Conservation (phyloP, 1,140 invertebrate genomes). For the Procambarus virginalis region DNA sequence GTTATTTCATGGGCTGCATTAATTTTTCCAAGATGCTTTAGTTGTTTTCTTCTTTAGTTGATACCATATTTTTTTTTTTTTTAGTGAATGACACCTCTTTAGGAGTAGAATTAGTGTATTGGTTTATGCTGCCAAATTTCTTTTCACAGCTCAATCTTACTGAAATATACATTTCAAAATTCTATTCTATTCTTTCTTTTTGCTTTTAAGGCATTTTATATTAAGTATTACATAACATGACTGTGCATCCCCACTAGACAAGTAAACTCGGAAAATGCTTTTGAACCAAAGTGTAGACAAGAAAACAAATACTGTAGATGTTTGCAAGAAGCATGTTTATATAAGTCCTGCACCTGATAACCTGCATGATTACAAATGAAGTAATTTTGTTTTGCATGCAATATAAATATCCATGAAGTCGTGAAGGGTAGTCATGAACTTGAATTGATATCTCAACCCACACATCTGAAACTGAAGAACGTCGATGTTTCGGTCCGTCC, state of each 20-base stretch:
- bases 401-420: slow-evolving; percentile 14
- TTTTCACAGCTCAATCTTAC: too few relatives aligned
- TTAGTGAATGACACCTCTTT: not conserved
- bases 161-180: too few relatives aligned
- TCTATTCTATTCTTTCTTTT: too few relatives aligned
- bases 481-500: not conserved
- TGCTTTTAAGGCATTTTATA: not conserved
- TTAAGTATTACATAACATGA: not conserved
- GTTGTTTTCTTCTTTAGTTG: not conserved
- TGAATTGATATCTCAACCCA: not conserved
- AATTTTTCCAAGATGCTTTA: not conserved
- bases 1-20: not conserved
- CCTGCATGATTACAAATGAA: slow-evolving; percentile 21
- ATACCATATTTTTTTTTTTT: not conserved
- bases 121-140: too few relatives aligned
- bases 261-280: slow-evolving; percentile 3
- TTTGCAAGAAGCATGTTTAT: slow-evolving; percentile 17
- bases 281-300: not conserved
- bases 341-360: not conserved
- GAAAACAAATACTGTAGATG: not conserved
- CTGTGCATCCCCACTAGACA: not conserved
- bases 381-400: slow-evolving; percentile 26
- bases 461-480: too few relatives aligned
- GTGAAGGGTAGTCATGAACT: not conserved
- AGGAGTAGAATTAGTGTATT: too few relatives aligned